Evolutionary conservation across 2,797 vertebrate species (phyloP).

Genomic region (Crax fasciolata): DNA sequence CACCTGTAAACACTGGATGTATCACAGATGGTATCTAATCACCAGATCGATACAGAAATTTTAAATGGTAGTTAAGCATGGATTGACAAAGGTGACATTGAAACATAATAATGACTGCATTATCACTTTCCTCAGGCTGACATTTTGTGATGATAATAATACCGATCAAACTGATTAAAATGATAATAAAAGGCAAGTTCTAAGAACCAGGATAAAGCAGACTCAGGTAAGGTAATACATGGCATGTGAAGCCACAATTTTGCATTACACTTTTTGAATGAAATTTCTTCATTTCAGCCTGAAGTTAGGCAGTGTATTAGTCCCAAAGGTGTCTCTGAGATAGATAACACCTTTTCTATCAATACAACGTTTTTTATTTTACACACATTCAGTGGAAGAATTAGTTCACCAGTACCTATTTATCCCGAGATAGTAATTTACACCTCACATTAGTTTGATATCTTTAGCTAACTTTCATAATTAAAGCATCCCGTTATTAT

Average conservation of each 20-base stretch:
- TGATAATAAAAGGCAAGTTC: constrained; percentile 68
- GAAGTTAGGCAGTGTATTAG: constrained; percentile 19
- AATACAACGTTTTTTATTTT: constrained; percentile 26
- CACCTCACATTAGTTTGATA: constrained; percentile 42
- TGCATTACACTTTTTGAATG: constrained; percentile 7
- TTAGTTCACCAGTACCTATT: constrained; percentile 48
- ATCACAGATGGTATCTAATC: constrained; percentile 74
- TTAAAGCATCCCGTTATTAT: constrained; percentile 28
- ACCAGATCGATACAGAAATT: constrained; percentile 70
- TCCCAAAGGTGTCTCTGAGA: constrained; percentile 20
- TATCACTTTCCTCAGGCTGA: constrained; percentile 80
- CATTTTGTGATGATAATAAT: constrained; percentile 81
- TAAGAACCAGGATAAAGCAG: constrained; percentile 69
- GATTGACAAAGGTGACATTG: constrained; percentile 84
- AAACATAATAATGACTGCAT: constrained; percentile 79
- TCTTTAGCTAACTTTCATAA: constrained; percentile 29
- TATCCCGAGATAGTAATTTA: constrained; percentile 46
- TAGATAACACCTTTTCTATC: constrained; percentile 10
- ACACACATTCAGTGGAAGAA: constrained; percentile 4
- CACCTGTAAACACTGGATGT: constrained; percentile 74
- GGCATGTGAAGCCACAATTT: constrained; percentile 39
- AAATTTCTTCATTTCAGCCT: constrained; percentile 2
- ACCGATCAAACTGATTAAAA: constrained; percentile 81
- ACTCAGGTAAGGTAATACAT: neutral
- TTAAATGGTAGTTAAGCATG: constrained; percentile 74